Conservation (phyloP, 2,888 invertebrate genomes). For the Lypha dubia region DNA sequence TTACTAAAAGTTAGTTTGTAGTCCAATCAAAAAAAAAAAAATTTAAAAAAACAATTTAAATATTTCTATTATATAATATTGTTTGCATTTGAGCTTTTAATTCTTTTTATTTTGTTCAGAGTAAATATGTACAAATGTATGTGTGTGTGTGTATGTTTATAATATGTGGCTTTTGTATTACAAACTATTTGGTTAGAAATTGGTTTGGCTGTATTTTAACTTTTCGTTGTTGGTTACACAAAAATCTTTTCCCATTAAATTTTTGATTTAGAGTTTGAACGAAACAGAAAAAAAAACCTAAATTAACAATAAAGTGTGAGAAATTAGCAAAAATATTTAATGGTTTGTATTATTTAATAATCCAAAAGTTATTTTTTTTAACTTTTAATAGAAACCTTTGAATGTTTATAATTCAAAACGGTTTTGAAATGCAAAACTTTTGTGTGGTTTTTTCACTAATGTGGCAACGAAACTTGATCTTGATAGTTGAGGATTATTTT, state of each 20-base stretch:
- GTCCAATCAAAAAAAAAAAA: constrained; percentile 33
- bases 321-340: constrained; percentile 23
- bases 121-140: neutral
- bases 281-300: neutral
- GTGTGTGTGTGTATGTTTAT: neutral
- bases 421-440: constrained; percentile 27
- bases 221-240: constrained; percentile 33
- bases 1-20: constrained; percentile 26
- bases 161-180: constrained; percentile 68
- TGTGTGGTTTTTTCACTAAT: constrained; percentile 43
- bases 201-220: constrained; percentile 64
- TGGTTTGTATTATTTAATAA: neutral
- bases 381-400: constrained; percentile 33
- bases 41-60: too few relatives aligned
- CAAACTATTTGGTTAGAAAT: constrained; percentile 66
- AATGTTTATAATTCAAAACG: constrained; percentile 39
- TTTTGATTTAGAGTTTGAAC: neutral
- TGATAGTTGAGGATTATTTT: constrained; percentile 15
- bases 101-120: constrained; percentile 9
- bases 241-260: neutral
- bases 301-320: constrained; percentile 33
- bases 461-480: constrained; percentile 31
- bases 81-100: constrained; percentile 55
- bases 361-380: neutral
- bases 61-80: constrained; percentile 51